Evolutionary conservation across 2,113 vertebrate genomes (phyloP).

Genomic region (Dendropsophus ebraccatus): DNA sequence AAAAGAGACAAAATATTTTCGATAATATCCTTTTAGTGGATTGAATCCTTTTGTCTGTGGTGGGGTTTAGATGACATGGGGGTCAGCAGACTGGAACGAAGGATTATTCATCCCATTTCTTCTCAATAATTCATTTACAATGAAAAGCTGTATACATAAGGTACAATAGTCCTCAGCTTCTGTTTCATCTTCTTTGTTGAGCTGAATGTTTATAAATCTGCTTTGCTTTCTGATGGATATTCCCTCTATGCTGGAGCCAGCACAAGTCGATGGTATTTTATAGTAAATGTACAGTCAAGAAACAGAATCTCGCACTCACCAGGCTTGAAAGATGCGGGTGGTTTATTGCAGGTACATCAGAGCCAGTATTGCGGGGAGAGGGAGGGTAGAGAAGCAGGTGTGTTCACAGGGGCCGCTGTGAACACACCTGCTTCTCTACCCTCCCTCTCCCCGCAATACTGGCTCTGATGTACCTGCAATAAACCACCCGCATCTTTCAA

Average conservation of each 20-base stretch:
- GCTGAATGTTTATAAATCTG: not conserved
- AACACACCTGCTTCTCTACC: too few species aligned
- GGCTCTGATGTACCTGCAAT: too few species aligned
- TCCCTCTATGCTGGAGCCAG: not conserved
- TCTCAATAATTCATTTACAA: slow-evolving; percentile 46
- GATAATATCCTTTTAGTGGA: not conserved
- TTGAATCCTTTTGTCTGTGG: not conserved
- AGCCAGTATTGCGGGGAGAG: too few species aligned
- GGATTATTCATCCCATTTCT: slow-evolving; percentile 38
- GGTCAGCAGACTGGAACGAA: slow-evolving; percentile 9
- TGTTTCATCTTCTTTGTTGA: slow-evolving; percentile 16
- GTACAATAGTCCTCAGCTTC: slow-evolving; percentile 26
- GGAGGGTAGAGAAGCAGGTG: too few species aligned
- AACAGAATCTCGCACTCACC: too few species aligned
- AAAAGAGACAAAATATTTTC: not conserved
- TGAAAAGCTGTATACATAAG: slow-evolving; percentile 2
- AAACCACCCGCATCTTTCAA: too few species aligned
- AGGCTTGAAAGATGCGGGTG: too few species aligned
- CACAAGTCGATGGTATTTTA: not conserved
- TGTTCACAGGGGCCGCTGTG: too few species aligned
- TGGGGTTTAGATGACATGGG: not conserved
- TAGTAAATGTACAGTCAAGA: too few species aligned
- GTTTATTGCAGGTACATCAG: too few species aligned
- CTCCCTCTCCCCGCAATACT: too few species aligned
- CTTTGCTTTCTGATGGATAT: not conserved